Evolutionary conservation across 2,888 invertebrate genomes (phyloP).

Genomic region (Caenorhabditis becei): DNA sequence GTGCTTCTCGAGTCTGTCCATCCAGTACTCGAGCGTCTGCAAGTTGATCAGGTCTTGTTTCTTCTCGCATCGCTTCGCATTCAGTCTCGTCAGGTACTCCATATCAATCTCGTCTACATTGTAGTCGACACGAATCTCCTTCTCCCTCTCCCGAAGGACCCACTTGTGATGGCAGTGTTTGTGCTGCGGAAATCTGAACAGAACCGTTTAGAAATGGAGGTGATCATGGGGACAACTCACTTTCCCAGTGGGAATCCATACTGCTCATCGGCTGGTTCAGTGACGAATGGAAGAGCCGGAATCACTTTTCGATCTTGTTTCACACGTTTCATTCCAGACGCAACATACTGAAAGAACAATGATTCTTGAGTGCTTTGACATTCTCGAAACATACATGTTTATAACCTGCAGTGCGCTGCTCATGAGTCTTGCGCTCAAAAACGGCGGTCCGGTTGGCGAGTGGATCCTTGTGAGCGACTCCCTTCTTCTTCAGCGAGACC

Average conservation of each 20-base stretch:
- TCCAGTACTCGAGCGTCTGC: constrained; percentile 26
- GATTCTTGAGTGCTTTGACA: not conserved
- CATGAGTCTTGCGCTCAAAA: not conserved
- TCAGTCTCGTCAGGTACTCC: constrained; percentile 13
- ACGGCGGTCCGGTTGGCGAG: not conserved
- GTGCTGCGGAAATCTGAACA: not conserved
- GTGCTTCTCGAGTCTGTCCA: constrained; percentile 53
- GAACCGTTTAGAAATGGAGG: not conserved
- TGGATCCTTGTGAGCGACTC: not conserved
- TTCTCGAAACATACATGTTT: not conserved
- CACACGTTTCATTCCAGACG: not conserved
- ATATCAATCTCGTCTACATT: constrained; percentile 32
- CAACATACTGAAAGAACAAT: not conserved
- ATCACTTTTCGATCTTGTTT: not conserved
- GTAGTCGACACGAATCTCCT: constrained; percentile 32
- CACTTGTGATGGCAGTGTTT: too few relatives aligned
- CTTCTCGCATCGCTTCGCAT: not conserved
- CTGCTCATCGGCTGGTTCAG: not conserved
- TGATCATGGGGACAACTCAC: too few relatives aligned
- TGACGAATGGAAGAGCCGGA: not conserved
- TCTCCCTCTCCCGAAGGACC: constrained; percentile 13
- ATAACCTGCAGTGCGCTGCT: not conserved
- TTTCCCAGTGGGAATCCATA: constrained; percentile 22
- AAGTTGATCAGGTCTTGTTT: constrained; percentile 2
- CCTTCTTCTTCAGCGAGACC: not conserved